Evolutionary conservation across 1,140 invertebrate genomes (phyloP).

Genomic region (Teleopsis dalmanni): DNA sequence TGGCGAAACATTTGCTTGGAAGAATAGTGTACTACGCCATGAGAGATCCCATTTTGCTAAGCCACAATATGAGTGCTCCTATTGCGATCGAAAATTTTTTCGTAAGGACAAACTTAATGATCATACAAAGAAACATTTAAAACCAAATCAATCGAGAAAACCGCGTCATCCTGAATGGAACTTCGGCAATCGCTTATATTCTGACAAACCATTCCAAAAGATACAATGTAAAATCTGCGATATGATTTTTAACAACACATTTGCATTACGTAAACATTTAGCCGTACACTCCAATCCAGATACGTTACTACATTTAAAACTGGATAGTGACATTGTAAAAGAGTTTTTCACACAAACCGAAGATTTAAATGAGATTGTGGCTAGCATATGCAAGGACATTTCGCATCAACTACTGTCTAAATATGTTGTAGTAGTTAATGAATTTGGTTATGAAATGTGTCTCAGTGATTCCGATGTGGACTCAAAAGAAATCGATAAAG

Average conservation of each 20-base stretch:
- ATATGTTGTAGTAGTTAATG: slow-evolving; percentile 25
- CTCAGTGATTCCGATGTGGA: slow-evolving; percentile 27
- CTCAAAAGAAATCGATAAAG: neutral
- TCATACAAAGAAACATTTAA: neutral
- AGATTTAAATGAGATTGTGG: slow-evolving; percentile 16
- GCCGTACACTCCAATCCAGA: slow-evolving; percentile 12
- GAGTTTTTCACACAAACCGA: slow-evolving; percentile 18
- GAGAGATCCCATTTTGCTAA: slow-evolving; percentile 1
- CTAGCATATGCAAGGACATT: slow-evolving; percentile 20
- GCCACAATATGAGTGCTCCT: neutral
- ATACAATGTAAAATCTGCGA: slow-evolving; percentile 30
- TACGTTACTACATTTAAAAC: slow-evolving; percentile 15
- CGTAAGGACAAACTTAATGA: slow-evolving; percentile 4
- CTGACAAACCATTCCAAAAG: slow-evolving; percentile 12
- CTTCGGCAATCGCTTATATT: slow-evolving; percentile 29
- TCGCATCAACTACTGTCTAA: slow-evolving; percentile 14
- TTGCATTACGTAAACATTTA: slow-evolving; percentile 22
- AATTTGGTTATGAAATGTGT: slow-evolving; percentile 31
- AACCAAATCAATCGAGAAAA: neutral
- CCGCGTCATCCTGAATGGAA: slow-evolving; percentile 18
- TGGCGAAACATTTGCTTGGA: slow-evolving; percentile 6
- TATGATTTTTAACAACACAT: slow-evolving; percentile 13
- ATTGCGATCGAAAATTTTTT: neutral
- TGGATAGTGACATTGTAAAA: slow-evolving; percentile 21
- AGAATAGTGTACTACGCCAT: slow-evolving; percentile 4